These are phyloP conservation scores for Esox lucius DNA, from an alignment of 2,797 vertebrate genomes.

Conservation along the genomic window DNA sequence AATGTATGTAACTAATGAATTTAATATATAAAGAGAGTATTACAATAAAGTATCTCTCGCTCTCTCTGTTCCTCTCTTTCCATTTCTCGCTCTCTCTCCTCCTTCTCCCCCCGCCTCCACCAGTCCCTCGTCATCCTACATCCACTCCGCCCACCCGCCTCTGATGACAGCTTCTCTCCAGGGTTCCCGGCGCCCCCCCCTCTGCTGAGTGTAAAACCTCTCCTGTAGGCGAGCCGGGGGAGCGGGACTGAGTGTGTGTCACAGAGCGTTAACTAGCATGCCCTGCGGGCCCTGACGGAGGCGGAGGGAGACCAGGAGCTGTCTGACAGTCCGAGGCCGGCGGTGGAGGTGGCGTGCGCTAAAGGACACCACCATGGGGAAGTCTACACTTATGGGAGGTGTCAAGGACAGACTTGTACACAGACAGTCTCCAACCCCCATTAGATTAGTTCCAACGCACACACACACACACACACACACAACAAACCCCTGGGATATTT, in stretches of 20 bases:
- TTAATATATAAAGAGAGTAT: no score
- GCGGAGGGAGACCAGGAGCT: conserved; percentile 36
- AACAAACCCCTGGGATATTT: no score
- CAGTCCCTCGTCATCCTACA: no score
- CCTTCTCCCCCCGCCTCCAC: conserved; percentile 40
- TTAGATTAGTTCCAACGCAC: not conserved
- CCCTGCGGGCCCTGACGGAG: conserved; percentile 74
- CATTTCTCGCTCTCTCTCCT: no score
- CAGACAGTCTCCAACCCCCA: not conserved
- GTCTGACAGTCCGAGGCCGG: conserved; percentile 70
- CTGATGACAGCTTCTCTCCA: conserved; percentile 74
- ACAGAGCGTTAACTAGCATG: conserved; percentile 71
- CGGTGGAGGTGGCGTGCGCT: conserved; percentile 40
- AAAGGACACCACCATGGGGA: conserved; percentile 71
- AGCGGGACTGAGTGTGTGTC: conserved; percentile 55
- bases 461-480: no score
- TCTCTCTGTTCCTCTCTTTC: no score
- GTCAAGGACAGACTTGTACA: conserved; percentile 60
- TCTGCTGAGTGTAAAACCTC: conserved; percentile 60
- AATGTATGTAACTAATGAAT: no score
- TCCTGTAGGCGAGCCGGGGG: conserved; percentile 58
- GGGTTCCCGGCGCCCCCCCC: conserved; percentile 59
- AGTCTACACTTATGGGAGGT: conserved; percentile 54
- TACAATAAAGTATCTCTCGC: no score
- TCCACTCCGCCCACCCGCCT: conserved; percentile 28